These are phyloP conservation scores for Alfaro cultratus DNA, from an alignment of 2,797 vertebrate species.

Conservation along the genomic window DNA sequence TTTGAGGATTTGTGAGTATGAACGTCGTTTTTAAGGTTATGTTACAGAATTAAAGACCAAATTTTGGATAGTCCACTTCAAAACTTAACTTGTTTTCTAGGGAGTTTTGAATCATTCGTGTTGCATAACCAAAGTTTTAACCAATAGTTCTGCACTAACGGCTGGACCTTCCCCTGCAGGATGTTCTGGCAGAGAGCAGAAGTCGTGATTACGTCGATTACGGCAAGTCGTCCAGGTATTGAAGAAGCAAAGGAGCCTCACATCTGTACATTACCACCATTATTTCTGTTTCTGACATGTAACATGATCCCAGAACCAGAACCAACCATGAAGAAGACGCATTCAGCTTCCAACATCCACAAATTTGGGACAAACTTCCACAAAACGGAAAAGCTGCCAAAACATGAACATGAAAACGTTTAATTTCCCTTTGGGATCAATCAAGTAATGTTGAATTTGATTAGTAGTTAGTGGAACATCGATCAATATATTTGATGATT, in stretches of 20 bases:
- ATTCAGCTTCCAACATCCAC: no score
- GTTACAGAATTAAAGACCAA: neutral
- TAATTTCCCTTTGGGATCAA: no score
- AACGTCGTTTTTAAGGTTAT: neutral
- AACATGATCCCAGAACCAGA: neutral
- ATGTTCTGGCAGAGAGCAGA: neutral
- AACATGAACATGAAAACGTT: no score
- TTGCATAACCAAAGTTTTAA: neutral
- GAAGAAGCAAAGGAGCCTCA: neutral
- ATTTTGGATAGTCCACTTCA: neutral
- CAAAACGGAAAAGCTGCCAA: no score
- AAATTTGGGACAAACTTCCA: no score
- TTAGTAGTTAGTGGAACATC: no score
- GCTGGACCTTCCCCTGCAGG: neutral
- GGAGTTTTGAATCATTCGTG: neutral
- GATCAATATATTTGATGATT: no score
- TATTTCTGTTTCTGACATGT: neutral
- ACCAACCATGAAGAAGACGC: no score
- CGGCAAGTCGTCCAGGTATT: neutral
- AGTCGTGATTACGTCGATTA: neutral
- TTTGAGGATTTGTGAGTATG: neutral
- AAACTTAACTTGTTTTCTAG: neutral
- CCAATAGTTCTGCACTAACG: neutral
- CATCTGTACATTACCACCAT: neutral
- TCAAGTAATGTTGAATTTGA: no score